These are phyloP conservation scores for Nebria ingens DNA, from an alignment of 1,140 invertebrate genomes.

Conservation along the genomic window DNA sequence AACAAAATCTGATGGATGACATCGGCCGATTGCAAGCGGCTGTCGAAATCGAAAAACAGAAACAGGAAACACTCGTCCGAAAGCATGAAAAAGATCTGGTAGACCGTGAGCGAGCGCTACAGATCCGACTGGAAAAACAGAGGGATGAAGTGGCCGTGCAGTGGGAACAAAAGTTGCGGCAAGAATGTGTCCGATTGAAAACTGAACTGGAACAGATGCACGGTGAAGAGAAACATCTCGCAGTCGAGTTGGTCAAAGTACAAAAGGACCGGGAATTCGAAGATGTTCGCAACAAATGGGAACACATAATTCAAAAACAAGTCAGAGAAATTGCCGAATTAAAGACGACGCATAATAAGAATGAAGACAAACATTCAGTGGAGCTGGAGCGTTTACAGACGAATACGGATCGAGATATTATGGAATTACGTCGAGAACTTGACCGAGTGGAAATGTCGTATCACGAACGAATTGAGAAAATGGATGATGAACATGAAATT, in stretches of 20 bases:
- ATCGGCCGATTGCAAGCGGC: slow-evolving; percentile 38
- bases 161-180: slow-evolving; percentile 43
- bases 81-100: slow-evolving; percentile 35
- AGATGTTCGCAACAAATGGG: slow-evolving; percentile 41
- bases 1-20: slow-evolving; percentile 44
- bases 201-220: slow-evolving; percentile 47
- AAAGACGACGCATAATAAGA: slow-evolving; percentile 41
- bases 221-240: slow-evolving; percentile 45
- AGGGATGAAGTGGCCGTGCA: slow-evolving; percentile 44
- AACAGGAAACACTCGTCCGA: slow-evolving; percentile 33
- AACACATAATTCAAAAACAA: slow-evolving; percentile 41
- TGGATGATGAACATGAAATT: slow-evolving; percentile 42
- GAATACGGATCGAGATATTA: slow-evolving; percentile 41
- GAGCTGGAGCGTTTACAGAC: slow-evolving; percentile 44
- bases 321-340: slow-evolving; percentile 43
- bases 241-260: slow-evolving; percentile 40
- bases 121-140: slow-evolving; percentile 42
- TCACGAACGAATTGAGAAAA: slow-evolving; percentile 45
- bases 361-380: slow-evolving; percentile 42
- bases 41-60: slow-evolving; percentile 40
- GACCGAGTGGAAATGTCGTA: slow-evolving; percentile 44
- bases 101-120: slow-evolving; percentile 41
- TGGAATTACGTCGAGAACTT: slow-evolving; percentile 43
- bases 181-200: slow-evolving; percentile 40
- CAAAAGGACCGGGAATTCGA: slow-evolving; percentile 40